Conservation (phyloP, 2,113 vertebrate species). For the Clarias macrocephalus region DNA sequence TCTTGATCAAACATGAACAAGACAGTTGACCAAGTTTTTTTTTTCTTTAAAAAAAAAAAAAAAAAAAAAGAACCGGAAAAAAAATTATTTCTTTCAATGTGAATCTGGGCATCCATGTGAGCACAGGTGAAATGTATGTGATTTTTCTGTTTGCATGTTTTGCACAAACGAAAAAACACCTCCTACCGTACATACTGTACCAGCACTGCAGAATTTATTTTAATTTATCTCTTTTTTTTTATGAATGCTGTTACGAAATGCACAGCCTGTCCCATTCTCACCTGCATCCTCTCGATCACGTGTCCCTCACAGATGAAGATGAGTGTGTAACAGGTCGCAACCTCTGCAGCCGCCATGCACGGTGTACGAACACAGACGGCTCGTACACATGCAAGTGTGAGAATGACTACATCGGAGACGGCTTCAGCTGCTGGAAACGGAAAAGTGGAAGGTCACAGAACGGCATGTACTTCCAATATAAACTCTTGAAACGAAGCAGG, state of each 20-base stretch:
- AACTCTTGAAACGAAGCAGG: constrained; percentile 64
- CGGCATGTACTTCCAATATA: constrained; percentile 66
- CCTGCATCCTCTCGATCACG: neutral
- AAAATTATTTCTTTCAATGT: too few species aligned
- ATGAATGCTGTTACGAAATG: neutral
- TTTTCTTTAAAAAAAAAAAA: too few species aligned
- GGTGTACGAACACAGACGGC: constrained; percentile 69
- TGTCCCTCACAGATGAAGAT: constrained; percentile 59
- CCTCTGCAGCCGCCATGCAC: constrained; percentile 65
- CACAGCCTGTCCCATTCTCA: neutral
- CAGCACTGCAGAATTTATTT: neutral
- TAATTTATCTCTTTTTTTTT: neutral
- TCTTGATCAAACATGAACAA: neutral
- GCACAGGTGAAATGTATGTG: neutral
- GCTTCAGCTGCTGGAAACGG: constrained; percentile 66
- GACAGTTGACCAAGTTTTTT: neutral
- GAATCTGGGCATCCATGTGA: neutral
- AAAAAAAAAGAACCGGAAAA: too few species aligned
- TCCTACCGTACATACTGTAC: neutral
- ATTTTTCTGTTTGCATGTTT: neutral
- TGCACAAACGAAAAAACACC: neutral
- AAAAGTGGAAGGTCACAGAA: constrained; percentile 61
- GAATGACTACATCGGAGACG: constrained; percentile 61
- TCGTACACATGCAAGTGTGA: constrained; percentile 69
- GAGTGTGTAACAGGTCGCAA: constrained; percentile 69